Conservation (phyloP, 2,113 vertebrate species). For the Erythrocercus mccallii region DNA sequence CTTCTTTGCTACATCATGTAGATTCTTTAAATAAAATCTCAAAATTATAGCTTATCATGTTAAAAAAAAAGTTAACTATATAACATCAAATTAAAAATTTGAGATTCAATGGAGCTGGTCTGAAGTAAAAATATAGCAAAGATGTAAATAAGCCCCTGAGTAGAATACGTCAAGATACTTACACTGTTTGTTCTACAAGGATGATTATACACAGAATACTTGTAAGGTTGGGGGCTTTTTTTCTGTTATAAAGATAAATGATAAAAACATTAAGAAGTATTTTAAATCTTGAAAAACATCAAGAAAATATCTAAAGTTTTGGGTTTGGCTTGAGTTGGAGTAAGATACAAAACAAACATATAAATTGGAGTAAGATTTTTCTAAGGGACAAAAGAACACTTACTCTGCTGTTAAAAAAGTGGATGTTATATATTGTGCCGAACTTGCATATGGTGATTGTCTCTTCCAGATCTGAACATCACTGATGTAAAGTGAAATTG, state of each 20-base stretch:
- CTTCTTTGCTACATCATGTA: not conserved
- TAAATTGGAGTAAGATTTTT: not conserved
- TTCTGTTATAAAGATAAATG: not conserved
- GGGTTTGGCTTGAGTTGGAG: not conserved
- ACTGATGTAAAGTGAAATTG: not conserved
- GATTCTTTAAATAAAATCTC: not conserved
- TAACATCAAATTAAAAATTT: not conserved
- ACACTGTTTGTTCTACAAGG: not conserved
- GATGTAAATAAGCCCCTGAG: not conserved
- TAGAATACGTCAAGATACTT: not conserved
- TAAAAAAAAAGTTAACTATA: not conserved
- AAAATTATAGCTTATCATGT: not conserved
- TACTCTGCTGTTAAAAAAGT: not conserved
- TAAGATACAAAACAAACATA: not conserved
- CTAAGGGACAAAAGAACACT: not conserved
- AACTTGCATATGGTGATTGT: not conserved
- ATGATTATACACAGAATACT: not conserved
- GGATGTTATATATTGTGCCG: accelerated
- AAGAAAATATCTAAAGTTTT: not conserved
- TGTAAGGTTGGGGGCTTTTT: not conserved
- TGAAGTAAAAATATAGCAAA: not conserved
- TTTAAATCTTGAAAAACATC: not conserved
- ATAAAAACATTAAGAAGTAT: not conserved
- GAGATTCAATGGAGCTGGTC: not conserved
- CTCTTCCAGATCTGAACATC: not conserved